Percentiles rank a stretch among this genome's conserved stretches.
Evolutionary conservation across 2,113 vertebrate species (phyloP).

Genomic region (Nesogale talazaci): DNA sequence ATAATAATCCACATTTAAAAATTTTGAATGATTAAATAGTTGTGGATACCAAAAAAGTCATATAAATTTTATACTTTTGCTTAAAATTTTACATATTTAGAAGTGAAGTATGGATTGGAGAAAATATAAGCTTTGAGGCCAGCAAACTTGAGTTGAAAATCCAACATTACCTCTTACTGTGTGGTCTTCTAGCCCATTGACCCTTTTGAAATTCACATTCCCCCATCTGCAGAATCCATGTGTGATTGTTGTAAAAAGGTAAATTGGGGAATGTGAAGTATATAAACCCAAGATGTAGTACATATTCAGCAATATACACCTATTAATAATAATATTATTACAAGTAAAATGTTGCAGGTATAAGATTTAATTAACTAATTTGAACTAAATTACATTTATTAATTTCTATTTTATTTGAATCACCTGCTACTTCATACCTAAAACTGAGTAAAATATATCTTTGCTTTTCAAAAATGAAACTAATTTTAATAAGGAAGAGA

Average conservation of each 20-base stretch:
- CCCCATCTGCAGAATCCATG: background rate
- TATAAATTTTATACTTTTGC: background rate
- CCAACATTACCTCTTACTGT: background rate
- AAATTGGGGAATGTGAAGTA: background rate
- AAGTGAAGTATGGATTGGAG: background rate
- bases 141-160: background rate
- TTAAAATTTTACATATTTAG: background rate
- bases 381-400: conserved; percentile 14
- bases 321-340: conserved; percentile 39
- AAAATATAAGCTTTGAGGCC: background rate
- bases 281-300: background rate
- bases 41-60: background rate
- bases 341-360: background rate
- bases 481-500: conserved; percentile 61
- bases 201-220: conserved; percentile 38
- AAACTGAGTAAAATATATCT: background rate
- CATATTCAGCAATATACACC: background rate
- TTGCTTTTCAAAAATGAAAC: conserved; percentile 35
- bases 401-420: conserved; percentile 50
- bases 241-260: background rate
- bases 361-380: conserved; percentile 45
- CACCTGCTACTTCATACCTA: conserved; percentile 6
- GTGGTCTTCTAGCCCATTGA: background rate
- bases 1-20: background rate
- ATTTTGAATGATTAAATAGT: background rate